Percentiles rank a stretch among this genome's conserved stretches.
Evolutionary conservation across 92 coral and sea anemone species (phyloP).

Genomic region (Diadumene lineata): DNA sequence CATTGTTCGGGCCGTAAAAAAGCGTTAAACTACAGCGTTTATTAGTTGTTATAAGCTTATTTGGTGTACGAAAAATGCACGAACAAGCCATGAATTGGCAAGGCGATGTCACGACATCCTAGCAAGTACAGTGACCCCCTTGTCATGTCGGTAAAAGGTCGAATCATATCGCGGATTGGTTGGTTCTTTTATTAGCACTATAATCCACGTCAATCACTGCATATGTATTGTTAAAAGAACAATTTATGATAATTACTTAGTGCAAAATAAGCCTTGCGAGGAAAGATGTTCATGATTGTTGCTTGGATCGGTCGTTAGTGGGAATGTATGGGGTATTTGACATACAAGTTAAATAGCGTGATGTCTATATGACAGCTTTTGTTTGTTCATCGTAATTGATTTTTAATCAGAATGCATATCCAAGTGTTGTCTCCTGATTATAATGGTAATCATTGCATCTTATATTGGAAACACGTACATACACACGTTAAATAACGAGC

Average conservation of each 20-base stretch:
- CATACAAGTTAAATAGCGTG: slow-evolving; percentile 12
- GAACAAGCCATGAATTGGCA: neutral
- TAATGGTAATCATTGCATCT: neutral
- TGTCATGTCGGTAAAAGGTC: slow-evolving; percentile 10
- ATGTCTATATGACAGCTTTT: slow-evolving; percentile 26
- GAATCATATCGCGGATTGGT: slow-evolving; percentile 54
- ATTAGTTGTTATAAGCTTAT: neutral
- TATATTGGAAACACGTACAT: neutral
- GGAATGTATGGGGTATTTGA: slow-evolving; percentile 1
- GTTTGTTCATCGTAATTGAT: slow-evolving; percentile 31
- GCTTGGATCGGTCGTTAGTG: neutral
- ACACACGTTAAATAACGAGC: neutral
- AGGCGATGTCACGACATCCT: neutral
- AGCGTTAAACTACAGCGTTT: neutral
- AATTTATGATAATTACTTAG: neutral
- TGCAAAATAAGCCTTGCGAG: neutral
- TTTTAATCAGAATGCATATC: slow-evolving; percentile 21
- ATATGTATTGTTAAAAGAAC: slow-evolving; percentile 49
- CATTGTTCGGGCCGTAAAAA: neutral
- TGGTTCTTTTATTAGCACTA: slow-evolving; percentile 38
- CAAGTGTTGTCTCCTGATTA: neutral
- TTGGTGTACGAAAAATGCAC: neutral
- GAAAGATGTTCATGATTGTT: neutral
- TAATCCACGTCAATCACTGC: slow-evolving; percentile 60
- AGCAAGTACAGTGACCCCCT: neutral